Conservation (phyloP, 2,797 vertebrate species). For the Ispidina lecontei region DNA sequence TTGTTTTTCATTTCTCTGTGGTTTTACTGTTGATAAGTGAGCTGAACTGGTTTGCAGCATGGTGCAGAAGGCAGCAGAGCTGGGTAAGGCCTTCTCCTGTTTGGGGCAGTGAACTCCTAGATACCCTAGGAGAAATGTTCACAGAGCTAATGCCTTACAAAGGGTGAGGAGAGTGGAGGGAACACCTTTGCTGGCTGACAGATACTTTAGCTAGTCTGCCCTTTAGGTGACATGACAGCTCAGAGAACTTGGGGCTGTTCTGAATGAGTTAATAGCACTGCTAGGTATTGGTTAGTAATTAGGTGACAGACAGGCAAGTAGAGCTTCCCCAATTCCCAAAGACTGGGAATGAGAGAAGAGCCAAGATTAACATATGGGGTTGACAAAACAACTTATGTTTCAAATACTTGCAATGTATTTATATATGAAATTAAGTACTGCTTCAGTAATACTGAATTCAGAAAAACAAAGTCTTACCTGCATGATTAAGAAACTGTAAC, state of each 20-base stretch:
- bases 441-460: too few relatives aligned
- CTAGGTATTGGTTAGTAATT: slow-evolving; percentile 13
- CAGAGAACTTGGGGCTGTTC: background rate
- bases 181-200: background rate
- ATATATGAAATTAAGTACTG: background rate
- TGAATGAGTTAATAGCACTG: background rate
- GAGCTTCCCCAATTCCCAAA: background rate
- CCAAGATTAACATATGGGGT: background rate
- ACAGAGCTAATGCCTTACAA: background rate
- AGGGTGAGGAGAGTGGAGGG: background rate
- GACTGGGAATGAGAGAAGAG: background rate
- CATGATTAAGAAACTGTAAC: too few relatives aligned
- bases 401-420: background rate
- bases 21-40: background rate
- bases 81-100: background rate
- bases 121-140: background rate
- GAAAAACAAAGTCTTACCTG: too few relatives aligned
- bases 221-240: background rate
- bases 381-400: slow-evolving; percentile 12
- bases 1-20: background rate
- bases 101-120: background rate
- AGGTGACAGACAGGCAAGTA: slow-evolving; percentile 18
- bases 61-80: background rate
- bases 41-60: background rate
- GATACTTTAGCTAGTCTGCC: background rate